Base-by-base conservation (phyloP, 1,140 invertebrate genomes). In the Apis florea region DNA sequence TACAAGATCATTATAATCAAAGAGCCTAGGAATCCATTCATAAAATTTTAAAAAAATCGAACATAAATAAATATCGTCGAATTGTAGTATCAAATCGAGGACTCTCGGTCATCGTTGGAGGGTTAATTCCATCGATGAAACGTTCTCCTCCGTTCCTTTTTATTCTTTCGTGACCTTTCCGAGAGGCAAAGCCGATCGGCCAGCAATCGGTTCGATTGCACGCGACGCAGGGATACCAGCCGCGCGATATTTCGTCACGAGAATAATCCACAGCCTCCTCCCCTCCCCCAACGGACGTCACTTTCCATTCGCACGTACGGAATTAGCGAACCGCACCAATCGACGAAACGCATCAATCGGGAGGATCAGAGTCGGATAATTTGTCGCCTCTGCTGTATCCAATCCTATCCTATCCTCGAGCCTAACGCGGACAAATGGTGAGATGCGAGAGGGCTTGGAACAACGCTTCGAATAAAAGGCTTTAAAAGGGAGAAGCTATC, bases 241-340 rank as follows among this genome's bases (percentile, higher is more conserved):
- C 49, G 61, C 70, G 85, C 85, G 85, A 76, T 86, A 78, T 86
- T 85, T 85, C 61, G 71, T 72, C 59, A 70, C 74, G 84, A 63
- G 74, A 83, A 83, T 82, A 68, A 82, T 77, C 73, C 53, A 26
- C 19, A n/a, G 31, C 49, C n/a, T 31, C 11, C 31, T 31, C 2
- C 31, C 4, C 31, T 31, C 3, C 31, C 31, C 31, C 2, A 0
- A n/a, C 15, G 51, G 68, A 70, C 82, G 83, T 85, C 80, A 67
- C 70, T 87, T 85, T 87, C 82, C 82, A 89, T 89, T 88, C 86
- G 79, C 59, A 40, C 56, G 40, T 19, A 49, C 54, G 84, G 79
- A 83, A 85, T 83, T 83, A 63, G 53, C 69, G 47, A 51, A 12
- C 24, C 49, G 31, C 51, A 8, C 1, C n/a, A n/a, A n/a, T n/a